A percentile compares a stretch with the other conserved stretches of the same genome.
phyloP scores from a whole-genome alignment of 30 jellyfish, hydroid and myxozoan genomes.

The Rhopilema esculentum region DNA sequence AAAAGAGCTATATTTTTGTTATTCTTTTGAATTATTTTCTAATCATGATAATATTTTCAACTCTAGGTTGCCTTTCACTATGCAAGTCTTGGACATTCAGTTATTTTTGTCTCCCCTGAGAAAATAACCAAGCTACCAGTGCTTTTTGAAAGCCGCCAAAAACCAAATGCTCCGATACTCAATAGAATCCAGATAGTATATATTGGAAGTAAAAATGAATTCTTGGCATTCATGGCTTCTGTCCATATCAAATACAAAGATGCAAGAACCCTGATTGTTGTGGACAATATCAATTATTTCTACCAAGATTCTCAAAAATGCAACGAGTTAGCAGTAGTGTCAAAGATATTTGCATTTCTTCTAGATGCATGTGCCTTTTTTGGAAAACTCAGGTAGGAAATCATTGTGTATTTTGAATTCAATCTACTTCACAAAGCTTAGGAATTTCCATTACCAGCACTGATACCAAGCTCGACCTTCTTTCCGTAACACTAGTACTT shows the following conservation, averaged over 20 bases:
- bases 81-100: constrained; percentile 27
- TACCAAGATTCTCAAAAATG: constrained; percentile 12
- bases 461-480: no score
- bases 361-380: constrained; percentile 48
- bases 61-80: constrained; percentile 40
- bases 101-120: constrained; percentile 50
- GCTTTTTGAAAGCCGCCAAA: constrained; percentile 11
- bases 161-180: constrained; percentile 15
- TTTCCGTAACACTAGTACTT: no score
- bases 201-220: constrained; percentile 25
- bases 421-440: not conserved
- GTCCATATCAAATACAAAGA: constrained; percentile 28
- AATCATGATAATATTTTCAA: no score
- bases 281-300: constrained; percentile 48
- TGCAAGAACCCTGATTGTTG: constrained; percentile 8
- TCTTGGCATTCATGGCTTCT: constrained; percentile 66
- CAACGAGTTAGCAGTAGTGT: constrained; percentile 42
- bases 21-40: no score
- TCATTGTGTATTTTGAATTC: not conserved
- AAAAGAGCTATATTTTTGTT: no score
- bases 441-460: no score
- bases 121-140: constrained; percentile 24
- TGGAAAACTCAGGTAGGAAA: not conserved
- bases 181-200: constrained; percentile 45
- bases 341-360: constrained; percentile 36